Evolutionary conservation across 2,888 invertebrate species (phyloP).

Genomic region (Pristionchus japonicus): DNA sequence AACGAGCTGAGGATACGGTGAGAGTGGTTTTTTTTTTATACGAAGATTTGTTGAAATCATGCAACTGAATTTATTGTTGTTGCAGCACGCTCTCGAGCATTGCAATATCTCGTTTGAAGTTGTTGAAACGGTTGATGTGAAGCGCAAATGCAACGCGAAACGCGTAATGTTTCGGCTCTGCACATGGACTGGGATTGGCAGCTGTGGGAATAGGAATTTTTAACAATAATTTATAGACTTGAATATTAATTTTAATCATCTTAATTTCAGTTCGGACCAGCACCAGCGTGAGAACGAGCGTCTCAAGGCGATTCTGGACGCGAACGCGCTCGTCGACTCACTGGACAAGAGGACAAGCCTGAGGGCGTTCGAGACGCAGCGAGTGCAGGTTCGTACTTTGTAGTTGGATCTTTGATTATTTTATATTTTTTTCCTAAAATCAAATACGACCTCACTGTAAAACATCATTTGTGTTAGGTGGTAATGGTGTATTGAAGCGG

Average conservation of each 20-base stretch:
- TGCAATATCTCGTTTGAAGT: too few relatives aligned
- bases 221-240: neutral
- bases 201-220: neutral
- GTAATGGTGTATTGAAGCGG: too few relatives aligned
- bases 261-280: conserved; percentile 53
- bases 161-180: neutral
- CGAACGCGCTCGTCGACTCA: conserved; percentile 58
- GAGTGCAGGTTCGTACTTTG: conserved; percentile 50
- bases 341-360: conserved; percentile 61
- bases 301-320: conserved; percentile 59
- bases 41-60: neutral
- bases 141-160: neutral
- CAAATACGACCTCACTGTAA: too few relatives aligned
- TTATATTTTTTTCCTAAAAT: too few relatives aligned
- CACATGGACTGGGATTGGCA: too few relatives aligned
- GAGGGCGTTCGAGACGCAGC: conserved; percentile 56
- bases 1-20: conserved; percentile 53
- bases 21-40: neutral
- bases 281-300: conserved; percentile 60
- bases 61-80: too few relatives aligned
- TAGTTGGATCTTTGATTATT: too few relatives aligned
- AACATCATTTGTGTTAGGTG: too few relatives aligned
- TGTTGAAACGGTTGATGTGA: neutral
- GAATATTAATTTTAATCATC: neutral
- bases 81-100: too few relatives aligned